Evolutionary conservation across 2,888 invertebrate genomes (phyloP), one percentile per base, ranked within the genome.

Genomic region (Drosophila mettleri): DNA sequence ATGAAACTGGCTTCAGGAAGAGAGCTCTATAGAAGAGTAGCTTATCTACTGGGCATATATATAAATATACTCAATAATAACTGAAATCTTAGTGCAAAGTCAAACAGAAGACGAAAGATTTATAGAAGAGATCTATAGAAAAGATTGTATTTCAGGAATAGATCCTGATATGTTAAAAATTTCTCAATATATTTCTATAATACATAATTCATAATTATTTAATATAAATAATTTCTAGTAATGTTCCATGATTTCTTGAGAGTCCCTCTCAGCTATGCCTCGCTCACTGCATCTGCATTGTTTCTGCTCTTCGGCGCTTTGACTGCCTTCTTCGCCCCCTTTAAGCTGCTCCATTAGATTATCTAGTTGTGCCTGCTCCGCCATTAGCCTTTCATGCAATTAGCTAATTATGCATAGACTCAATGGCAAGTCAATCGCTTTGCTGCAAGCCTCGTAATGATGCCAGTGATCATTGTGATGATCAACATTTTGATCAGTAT

Each of bases 381-480:
- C 14, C 24, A n/a, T 33, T 39, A 18, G n/a, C 16, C 12, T 49
- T 51, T 53, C 41, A 55, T 55, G 76, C 62, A 72, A 77, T 77
- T 72, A 63, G 68, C 78, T 74, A 62, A 77, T 67, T 74, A 72
- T 61, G 61, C 72, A 54, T 36, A 22, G 24, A 41, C 16, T 16
- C 48, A 34, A 65, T 18, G 43, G 39, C 39, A 7, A 39, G 20
- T 20, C 39, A 39, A 41, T 41, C 41, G 14, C 41, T 41, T 16
- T 22, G n/a, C 33, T 34, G 70, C 55, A 24, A 8, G 31, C 5
- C 39, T 46, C 33, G 39, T 33, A 38, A 53, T 72, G 20, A 66
- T 51, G 20, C 20, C 39, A 7, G 14, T 41, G 39, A 20, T 36
- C 36, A 38, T 18, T 18, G 18, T 18, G 18, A 53, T 22, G 33